Evolutionary conservation across 2,888 invertebrate genomes (phyloP).

Genomic region (Brachyptera risi): DNA sequence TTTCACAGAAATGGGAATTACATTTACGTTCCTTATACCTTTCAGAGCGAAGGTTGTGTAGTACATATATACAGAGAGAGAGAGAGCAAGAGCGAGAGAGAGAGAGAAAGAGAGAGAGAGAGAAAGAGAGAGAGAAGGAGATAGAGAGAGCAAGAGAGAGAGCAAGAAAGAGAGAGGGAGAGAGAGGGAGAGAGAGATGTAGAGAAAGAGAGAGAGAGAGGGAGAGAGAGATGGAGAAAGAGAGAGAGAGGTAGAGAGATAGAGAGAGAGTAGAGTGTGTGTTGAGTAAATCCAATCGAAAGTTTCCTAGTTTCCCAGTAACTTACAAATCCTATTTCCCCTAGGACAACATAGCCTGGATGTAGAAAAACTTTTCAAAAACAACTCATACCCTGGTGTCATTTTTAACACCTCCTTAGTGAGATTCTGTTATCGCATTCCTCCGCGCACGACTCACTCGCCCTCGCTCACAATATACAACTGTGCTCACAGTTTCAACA

Average conservation of each 20-base stretch:
- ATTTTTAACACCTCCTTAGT: conserved; percentile 7
- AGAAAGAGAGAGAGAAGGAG: too few relatives aligned
- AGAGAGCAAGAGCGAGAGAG: too few relatives aligned
- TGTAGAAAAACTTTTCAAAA: conserved; percentile 2
- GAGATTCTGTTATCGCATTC: background rate
- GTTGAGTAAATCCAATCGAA: conserved; percentile 20
- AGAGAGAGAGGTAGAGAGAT: too few relatives aligned
- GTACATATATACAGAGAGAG: too few relatives aligned
- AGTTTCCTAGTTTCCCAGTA: conserved; percentile 19
- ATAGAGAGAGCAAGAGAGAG: background rate
- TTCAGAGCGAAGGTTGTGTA: background rate
- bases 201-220: too few relatives aligned
- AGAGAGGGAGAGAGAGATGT: too few relatives aligned
- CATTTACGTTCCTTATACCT: background rate
- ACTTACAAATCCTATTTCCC: conserved; percentile 22
- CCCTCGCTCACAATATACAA: too few relatives aligned
- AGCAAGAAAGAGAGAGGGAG: too few relatives aligned
- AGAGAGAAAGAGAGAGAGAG: too few relatives aligned
- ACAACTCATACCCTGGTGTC: conserved; percentile 7
- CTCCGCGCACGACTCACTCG: background rate
- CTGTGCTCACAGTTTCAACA: too few relatives aligned
- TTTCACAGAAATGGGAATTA: background rate
- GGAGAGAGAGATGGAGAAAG: too few relatives aligned
- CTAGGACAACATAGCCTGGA: conserved; percentile 13
- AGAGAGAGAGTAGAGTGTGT: background rate